Conservation (phyloP, 2,888 invertebrate species). For the Rotaria macrura region DNA sequence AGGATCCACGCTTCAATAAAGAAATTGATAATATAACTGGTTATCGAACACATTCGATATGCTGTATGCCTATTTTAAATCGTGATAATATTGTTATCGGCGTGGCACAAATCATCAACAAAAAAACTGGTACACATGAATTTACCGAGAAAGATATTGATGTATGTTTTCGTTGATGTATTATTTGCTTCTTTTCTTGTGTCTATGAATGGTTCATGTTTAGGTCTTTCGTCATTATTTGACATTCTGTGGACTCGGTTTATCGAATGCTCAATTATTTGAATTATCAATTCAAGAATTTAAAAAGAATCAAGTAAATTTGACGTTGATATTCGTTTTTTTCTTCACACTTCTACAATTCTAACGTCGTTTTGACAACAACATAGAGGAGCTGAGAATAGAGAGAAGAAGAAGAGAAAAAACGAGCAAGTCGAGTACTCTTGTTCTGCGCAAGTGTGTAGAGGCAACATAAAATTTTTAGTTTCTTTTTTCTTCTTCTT, state of each 20-base stretch:
- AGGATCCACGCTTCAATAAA: constrained; percentile 64
- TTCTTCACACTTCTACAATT: too few species aligned
- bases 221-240: constrained; percentile 54
- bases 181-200: neutral
- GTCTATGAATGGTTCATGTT: constrained; percentile 35
- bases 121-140: constrained; percentile 44
- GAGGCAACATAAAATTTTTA: neutral
- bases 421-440: neutral
- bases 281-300: constrained; percentile 54
- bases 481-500: neutral
- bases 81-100: constrained; percentile 61
- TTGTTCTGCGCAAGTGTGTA: neutral
- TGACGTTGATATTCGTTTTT: neutral
- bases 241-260: constrained; percentile 54
- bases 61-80: constrained; percentile 75
- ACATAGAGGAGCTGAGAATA: neutral
- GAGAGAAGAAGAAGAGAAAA: neutral
- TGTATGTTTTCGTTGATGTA: neutral
- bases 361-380: neutral
- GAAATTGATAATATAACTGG: constrained; percentile 54
- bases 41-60: constrained; percentile 61
- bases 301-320: constrained; percentile 49
- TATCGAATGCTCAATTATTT: constrained; percentile 54
- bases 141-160: neutral
- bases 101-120: constrained; percentile 76